These are phyloP conservation scores for Sycobia sp. DNA, from an alignment of 1,140 invertebrate species.

Conservation along the genomic window DNA sequence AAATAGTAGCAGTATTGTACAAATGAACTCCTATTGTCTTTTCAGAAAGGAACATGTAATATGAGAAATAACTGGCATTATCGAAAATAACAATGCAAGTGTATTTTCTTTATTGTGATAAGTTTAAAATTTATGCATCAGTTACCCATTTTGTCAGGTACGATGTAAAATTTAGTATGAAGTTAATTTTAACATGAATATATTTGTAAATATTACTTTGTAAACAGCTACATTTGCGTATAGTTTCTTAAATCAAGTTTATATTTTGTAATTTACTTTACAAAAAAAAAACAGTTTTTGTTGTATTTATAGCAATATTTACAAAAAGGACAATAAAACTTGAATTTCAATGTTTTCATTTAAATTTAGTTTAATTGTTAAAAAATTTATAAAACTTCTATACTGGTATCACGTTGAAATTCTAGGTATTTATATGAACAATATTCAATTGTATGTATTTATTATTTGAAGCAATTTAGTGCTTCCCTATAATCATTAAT, in stretches of 20 bases:
- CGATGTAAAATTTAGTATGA: conserved; percentile 26
- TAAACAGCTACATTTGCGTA: conserved; percentile 27
- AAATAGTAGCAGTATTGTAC: conserved; percentile 31
- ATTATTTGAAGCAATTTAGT: conserved; percentile 21
- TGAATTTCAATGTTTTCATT: conserved; percentile 22
- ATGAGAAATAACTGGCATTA: conserved; percentile 17
- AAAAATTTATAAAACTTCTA: conserved; percentile 9
- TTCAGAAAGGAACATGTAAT: neutral
- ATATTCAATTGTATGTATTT: conserved; percentile 20
- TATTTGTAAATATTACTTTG: conserved; percentile 36
- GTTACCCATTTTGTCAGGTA: conserved; percentile 21
- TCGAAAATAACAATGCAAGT: conserved; percentile 16
- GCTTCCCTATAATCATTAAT: conserved; percentile 16
- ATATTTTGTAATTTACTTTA: conserved; percentile 34
- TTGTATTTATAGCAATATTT: conserved; percentile 28
- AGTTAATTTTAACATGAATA: conserved; percentile 26
- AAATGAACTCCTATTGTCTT: conserved; percentile 26
- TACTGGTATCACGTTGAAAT: conserved; percentile 16
- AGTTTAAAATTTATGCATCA: conserved; percentile 29
- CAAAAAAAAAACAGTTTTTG: conserved; percentile 14
- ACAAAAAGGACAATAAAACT: conserved; percentile 17
- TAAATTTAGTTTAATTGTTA: conserved; percentile 16
- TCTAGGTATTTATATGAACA: conserved; percentile 14
- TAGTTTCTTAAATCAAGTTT: conserved; percentile 30
- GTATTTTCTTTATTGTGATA: conserved; percentile 31